Evolutionary conservation across 1,140 invertebrate genomes (phyloP), one percentile per base, ranked within the genome.

Genomic region (Aphis craccivora): DNA sequence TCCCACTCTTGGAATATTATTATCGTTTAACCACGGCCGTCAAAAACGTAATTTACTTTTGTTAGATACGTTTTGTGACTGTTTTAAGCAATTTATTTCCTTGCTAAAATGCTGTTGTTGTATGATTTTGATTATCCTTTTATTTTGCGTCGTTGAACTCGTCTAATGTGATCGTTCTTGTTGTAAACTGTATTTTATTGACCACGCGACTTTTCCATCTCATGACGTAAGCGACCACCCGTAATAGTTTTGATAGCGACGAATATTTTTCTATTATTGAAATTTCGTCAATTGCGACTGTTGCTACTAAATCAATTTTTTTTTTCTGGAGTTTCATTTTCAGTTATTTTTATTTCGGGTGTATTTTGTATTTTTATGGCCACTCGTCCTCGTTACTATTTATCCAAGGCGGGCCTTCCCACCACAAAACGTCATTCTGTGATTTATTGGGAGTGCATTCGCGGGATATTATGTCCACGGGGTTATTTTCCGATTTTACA

Each of bases 391-490:
- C 86, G 6, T 48, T 51, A 30, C 30, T 18, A 1, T 88, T 88
- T 51, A 88, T 48, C 94, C 95, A 95, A 0, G 43, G 1, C n/a
- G 94, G 94, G 20, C 91, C 93, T 11, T 93, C 91, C 51, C 88
- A 90, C 94, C 94, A 95, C 89, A 94, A 94, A 23, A 93, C 51
- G 23, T 93, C 84, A 76, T 91, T 23, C 18, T 88, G 35, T 37
- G 93, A 91, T 18, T 94, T 25, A 14, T 89, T 51, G 20, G 94
- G 90, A 30, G 48, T 48, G 22, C 93, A 55, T 8, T 95, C 95
- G 45, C 95, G 94, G 3, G 95, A 95, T 51, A 95, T 86, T 22
- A 94, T n/a, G 92, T 95, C 95, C 0, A 95, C 95, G 11, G 95
- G 95, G 43, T 95, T 95, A 89, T 95, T 93, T 81, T 88, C 83